Evolutionary conservation across 2,888 invertebrate genomes (phyloP), one percentile per base, ranked within the genome.

Genomic region (Lissonota sp.): DNA sequence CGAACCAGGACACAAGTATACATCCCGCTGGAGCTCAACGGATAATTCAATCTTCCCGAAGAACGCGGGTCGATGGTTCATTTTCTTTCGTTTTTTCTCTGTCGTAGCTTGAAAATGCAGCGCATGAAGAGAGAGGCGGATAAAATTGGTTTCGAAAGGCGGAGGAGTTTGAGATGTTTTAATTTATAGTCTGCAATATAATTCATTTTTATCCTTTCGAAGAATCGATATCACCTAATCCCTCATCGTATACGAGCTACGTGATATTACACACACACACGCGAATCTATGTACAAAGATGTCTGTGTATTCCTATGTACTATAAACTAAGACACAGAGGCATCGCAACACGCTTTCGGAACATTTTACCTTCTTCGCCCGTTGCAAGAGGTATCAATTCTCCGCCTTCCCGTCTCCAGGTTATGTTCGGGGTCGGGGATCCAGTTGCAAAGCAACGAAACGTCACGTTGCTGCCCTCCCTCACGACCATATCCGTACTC

Each of bases 381-480:
- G 90, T 90, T 42, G 84, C 87, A 7, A 94, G 92, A 82, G 93
- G 93, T 88, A 95, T 95, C 73, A 94, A 94, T 58, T 94, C 93
- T 7, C 96, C 95, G 90, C 96, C 96, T 90, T 97, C 97, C 67
- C 97, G 93, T 83, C 96, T 94, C 98, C 98, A 98, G 8, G 95
- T 95, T 84, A 97, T 96, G 70, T 94, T 95, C 5, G 98, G 98
- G 3, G 94, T 93, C 0, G 97, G 98, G 58, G 96, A 96, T 6
- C 98, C 97, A 0, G 96, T 96, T 0, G 97, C 97, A 12, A 95
- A 95, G 87, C 98, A 98, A 5, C 95, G 94, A 10, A 98, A 93
- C 0, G 95, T 95, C 0, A 96, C 96, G 82, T 96, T 95, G 83
- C 95, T 96, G 0, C 97, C 96, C 93, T 98, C 98, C 83, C 95